Evolutionary conservation across 2,113 vertebrate genomes (phyloP).

Genomic region (Sander vitreus): DNA sequence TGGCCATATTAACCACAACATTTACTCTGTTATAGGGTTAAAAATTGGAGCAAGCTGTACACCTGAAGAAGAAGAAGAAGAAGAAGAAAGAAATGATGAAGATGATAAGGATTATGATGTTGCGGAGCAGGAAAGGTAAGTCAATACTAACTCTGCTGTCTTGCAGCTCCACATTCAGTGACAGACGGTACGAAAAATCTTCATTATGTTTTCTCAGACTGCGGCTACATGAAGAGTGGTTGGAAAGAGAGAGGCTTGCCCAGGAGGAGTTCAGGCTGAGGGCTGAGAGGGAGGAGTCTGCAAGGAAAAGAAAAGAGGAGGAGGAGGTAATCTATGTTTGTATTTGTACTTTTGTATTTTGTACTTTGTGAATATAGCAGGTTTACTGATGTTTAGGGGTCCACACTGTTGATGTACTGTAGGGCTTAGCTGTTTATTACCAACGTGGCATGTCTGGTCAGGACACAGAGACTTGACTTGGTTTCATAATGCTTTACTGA

Average conservation of each 20-base stretch:
- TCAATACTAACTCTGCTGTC: neutral
- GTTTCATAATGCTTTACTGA: neutral
- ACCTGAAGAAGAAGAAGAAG: constrained; percentile 77
- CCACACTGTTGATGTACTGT: neutral
- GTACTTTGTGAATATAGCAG: no score
- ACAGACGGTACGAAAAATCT: neutral
- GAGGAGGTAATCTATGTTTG: constrained; percentile 87
- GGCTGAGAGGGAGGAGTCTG: constrained; percentile 90
- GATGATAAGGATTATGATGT: constrained; percentile 76
- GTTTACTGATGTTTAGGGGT: neutral
- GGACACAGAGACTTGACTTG: neutral
- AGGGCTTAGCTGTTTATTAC: neutral
- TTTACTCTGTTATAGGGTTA: constrained; percentile 69
- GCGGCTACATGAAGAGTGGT: constrained; percentile 90
- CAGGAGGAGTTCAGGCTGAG: constrained; percentile 92
- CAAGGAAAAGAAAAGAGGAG: constrained; percentile 89
- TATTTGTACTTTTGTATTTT: no score
- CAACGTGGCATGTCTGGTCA: neutral
- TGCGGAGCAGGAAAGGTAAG: constrained; percentile 87
- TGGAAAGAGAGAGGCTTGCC: constrained; percentile 91
- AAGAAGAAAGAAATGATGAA: constrained; percentile 64
- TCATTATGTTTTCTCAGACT: constrained; percentile 79
- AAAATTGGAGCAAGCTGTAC: constrained; percentile 67
- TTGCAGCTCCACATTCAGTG: neutral
- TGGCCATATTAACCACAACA: neutral